Percentiles rank a stretch among this genome's conserved stretches.
Conservation (phyloP, 2,888 invertebrate species). For the Thymelicus acteon region DNA sequence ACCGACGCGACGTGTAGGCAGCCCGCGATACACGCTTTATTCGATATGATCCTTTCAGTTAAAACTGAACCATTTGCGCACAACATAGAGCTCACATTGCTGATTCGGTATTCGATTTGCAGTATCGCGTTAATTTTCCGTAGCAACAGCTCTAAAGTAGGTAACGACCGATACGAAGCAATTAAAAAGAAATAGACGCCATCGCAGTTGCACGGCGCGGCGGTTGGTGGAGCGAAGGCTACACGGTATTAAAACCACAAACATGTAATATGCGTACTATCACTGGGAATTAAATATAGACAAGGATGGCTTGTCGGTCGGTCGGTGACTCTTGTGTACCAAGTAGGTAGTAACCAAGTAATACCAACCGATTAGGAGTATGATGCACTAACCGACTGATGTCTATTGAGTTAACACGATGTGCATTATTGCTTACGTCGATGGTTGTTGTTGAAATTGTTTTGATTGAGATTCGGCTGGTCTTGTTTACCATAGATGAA, state of each 20-base stretch:
- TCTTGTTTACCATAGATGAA: too few relatives aligned
- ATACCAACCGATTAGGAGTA: too few relatives aligned
- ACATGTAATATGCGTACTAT: slow-evolving; percentile 1
- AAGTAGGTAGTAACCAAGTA: too few relatives aligned
- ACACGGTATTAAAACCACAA: too few relatives aligned
- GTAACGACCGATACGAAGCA: slow-evolving; percentile 7
- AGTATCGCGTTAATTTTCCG: slow-evolving; percentile 1
- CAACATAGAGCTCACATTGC: not conserved
- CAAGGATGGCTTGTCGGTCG: not conserved
- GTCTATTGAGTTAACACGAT: too few relatives aligned
- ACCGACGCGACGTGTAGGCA: too few relatives aligned
- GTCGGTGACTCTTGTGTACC: not conserved
- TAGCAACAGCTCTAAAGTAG: slow-evolving; percentile 2
- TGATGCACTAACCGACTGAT: too few relatives aligned
- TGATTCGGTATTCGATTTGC: not conserved
- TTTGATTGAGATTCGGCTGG: too few relatives aligned
- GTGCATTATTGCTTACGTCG: too few relatives aligned
- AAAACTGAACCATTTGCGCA: not conserved
- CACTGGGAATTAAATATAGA: not conserved
- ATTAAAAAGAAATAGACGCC: slow-evolving; percentile 13
- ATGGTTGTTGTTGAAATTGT: too few relatives aligned
- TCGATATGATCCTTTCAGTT: not conserved
- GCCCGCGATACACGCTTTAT: not conserved
- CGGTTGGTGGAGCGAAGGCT: slow-evolving; percentile 5
- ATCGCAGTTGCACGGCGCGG: not conserved